A percentile compares a stretch with the other conserved stretches of the same genome.
phyloP scores from a whole-genome alignment of 2,113 vertebrate genomes.

The Indicator maculatus region DNA sequence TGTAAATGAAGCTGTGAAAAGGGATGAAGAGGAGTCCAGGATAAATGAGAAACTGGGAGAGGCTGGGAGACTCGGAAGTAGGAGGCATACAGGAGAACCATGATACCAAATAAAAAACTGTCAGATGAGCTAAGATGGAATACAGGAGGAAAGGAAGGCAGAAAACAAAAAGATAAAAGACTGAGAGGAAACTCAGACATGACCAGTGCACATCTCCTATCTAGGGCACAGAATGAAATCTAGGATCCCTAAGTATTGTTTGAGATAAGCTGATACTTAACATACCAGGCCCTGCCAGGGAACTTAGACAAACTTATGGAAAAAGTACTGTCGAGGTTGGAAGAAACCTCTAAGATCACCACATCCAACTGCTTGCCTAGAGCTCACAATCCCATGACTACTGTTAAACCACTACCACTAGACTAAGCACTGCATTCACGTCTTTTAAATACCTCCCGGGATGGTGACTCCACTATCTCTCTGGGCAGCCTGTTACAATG shows the following conservation, averaged over 20 bases:
- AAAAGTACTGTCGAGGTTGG: too few relatives aligned
- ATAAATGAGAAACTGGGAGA: not conserved
- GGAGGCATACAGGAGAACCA: not conserved
- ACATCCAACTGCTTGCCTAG: too few relatives aligned
- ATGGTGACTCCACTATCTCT: too few relatives aligned
- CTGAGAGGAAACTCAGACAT: not conserved
- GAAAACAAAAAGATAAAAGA: not conserved
- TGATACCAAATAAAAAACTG: not conserved
- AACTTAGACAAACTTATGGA: not conserved
- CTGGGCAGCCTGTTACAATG: too few relatives aligned
- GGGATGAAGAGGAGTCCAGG: not conserved
- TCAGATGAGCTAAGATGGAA: not conserved
- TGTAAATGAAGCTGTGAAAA: not conserved
- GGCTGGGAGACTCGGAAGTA: not conserved
- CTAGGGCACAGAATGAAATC: not conserved
- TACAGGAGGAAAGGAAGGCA: not conserved
- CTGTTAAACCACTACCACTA: too few relatives aligned
- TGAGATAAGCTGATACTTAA: not conserved
- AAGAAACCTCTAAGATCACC: too few relatives aligned
- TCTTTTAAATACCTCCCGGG: too few relatives aligned
- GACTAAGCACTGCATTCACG: too few relatives aligned
- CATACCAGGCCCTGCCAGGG: not conserved
- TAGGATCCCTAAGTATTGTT: not conserved
- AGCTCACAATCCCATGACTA: too few relatives aligned
- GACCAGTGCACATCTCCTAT: not conserved